phyloP scores from a whole-genome alignment of 64 coral and sea anemone species.

The Actinia equina region DNA sequence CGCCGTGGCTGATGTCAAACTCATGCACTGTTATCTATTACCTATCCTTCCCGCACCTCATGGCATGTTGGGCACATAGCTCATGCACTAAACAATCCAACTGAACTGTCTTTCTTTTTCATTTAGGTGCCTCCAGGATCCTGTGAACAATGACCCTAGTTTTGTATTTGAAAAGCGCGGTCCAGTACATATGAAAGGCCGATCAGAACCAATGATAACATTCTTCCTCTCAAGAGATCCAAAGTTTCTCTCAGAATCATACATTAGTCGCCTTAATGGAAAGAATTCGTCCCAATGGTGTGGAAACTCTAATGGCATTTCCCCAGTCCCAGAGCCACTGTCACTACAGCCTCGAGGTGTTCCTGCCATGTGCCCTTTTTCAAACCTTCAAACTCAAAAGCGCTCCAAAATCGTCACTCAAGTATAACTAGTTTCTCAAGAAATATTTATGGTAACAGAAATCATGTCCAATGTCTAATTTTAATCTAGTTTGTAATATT shows the following conservation, averaged over 20 bases:
- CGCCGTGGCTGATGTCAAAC: too few species aligned
- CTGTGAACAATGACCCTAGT: constrained; percentile 49
- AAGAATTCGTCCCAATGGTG: background rate
- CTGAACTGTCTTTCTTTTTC: background rate
- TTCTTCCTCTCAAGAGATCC: constrained; percentile 70
- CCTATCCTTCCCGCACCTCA: too few species aligned
- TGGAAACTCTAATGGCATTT: background rate
- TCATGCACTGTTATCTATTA: too few species aligned
- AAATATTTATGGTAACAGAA: too few species aligned
- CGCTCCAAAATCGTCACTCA: background rate
- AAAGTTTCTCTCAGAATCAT: constrained; percentile 14
- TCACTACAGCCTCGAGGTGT: background rate
- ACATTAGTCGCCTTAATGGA: background rate
- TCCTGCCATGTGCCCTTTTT: background rate
- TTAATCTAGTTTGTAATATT: too few species aligned
- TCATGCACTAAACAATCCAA: too few species aligned
- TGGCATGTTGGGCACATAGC: too few species aligned
- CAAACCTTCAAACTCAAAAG: background rate
- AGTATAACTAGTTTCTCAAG: background rate
- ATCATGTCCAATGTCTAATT: too few species aligned
- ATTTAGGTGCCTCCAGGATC: constrained; percentile 73
- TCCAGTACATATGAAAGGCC: constrained; percentile 82
- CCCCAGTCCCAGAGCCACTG: background rate
- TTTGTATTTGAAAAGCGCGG: constrained; percentile 83
- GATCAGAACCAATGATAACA: constrained; percentile 70